phyloP scores from a whole-genome alignment of 2,113 vertebrate species.

The Helogale parvula region DNA sequence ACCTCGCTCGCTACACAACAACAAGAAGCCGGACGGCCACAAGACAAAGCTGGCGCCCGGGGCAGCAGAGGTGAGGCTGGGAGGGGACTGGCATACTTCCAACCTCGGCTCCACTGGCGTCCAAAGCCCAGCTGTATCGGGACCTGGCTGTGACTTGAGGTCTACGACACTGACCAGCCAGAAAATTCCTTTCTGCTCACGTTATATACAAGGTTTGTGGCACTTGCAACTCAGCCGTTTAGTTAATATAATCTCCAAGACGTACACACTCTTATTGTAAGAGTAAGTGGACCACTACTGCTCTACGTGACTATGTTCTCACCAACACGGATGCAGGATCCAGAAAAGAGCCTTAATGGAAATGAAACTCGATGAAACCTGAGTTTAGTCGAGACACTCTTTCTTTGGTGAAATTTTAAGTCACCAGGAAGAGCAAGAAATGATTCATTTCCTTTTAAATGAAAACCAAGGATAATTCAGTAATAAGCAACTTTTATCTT shows the following conservation, averaged over 20 bases:
- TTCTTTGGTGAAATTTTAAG: background rate
- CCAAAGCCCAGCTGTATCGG: background rate
- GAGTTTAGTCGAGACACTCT: background rate
- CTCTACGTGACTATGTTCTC: background rate
- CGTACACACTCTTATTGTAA: background rate
- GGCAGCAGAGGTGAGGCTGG: background rate
- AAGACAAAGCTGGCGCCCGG: slow-evolving; percentile 2
- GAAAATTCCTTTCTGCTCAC: background rate
- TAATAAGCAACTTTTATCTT: background rate
- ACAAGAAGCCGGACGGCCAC: background rate
- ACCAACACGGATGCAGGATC: background rate
- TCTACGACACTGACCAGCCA: background rate
- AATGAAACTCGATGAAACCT: background rate
- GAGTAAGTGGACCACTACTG: background rate
- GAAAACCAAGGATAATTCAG: slow-evolving; percentile 7
- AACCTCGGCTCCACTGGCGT: background rate
- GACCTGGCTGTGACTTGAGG: background rate
- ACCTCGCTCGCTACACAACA: background rate
- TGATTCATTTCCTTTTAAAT: slow-evolving; percentile 25
- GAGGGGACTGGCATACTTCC: background rate
- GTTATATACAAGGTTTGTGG: background rate
- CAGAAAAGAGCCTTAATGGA: background rate
- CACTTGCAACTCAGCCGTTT: background rate
- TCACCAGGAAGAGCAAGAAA: background rate
- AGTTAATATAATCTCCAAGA: background rate